Evolutionary conservation across 2,113 vertebrate genomes (phyloP).

Genomic region (Paradoxurus hermaphroditus): DNA sequence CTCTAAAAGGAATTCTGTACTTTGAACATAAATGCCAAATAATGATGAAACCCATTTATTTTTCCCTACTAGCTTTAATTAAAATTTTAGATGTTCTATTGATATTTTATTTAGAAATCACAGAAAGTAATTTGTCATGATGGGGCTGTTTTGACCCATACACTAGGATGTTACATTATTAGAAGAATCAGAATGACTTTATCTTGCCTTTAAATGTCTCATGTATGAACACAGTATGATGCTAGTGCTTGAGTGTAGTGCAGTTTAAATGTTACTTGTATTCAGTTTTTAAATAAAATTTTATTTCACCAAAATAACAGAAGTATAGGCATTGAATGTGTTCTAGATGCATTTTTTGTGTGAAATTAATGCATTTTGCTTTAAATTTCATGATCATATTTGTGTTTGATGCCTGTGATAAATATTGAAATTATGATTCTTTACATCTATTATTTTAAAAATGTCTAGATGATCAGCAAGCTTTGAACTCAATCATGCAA

Average conservation of each 20-base stretch:
- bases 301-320: slow-evolving; percentile 16
- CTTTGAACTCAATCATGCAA: slow-evolving; percentile 98
- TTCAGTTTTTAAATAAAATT: slow-evolving; percentile 32
- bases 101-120: slow-evolving; percentile 1
- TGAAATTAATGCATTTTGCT: neutral
- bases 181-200: slow-evolving; percentile 11
- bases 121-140: neutral
- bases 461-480: slow-evolving; percentile 94
- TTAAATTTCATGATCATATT: slow-evolving; percentile 20
- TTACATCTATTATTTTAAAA: slow-evolving; percentile 10
- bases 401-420: slow-evolving; percentile 18
- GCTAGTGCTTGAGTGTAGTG: neutral
- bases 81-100: neutral
- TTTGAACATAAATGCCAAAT: slow-evolving; percentile 25
- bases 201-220: neutral
- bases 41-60: neutral
- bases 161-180: neutral
- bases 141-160: neutral
- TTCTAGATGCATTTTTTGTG: neutral
- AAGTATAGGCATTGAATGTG: neutral
- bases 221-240: neutral
- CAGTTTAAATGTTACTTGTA: neutral
- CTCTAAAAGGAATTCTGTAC: neutral
- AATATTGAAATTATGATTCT: slow-evolving; percentile 50
- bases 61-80: neutral